Conservation (phyloP, 1,140 invertebrate species). For the Heliconius hewitsoni region DNA sequence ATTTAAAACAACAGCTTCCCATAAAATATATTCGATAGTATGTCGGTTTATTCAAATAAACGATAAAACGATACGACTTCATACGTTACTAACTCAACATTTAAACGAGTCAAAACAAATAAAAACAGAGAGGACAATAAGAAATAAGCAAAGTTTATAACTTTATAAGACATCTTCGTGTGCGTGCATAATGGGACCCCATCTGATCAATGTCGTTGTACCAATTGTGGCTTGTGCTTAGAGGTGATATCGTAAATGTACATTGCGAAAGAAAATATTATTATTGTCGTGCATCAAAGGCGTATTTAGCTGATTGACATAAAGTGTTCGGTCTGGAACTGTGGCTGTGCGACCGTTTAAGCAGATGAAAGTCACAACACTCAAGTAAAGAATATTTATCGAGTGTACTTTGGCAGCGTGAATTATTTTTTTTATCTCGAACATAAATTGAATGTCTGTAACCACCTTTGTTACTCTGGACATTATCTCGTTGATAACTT, state of each 20-base stretch:
- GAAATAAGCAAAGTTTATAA: constrained; percentile 63
- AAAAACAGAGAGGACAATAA: constrained; percentile 59
- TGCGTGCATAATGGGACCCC: constrained; percentile 63
- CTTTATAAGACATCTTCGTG: constrained; percentile 64
- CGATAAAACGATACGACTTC: constrained; percentile 47
- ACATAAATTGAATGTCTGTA: constrained; percentile 32
- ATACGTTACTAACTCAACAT: constrained; percentile 51
- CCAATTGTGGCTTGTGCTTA: constrained; percentile 60
- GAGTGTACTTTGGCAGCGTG: constrained; percentile 39
- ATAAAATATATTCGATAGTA: constrained; percentile 30
- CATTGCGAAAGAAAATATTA: constrained; percentile 69
- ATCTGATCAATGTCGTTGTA: constrained; percentile 63
- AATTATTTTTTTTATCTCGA: constrained; percentile 33
- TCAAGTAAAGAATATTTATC: constrained; percentile 47
- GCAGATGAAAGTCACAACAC: constrained; percentile 65
- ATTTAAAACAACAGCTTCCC: constrained; percentile 14
- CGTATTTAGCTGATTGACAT: constrained; percentile 66
- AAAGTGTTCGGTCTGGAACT: constrained; percentile 48
- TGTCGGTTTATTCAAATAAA: constrained; percentile 49
- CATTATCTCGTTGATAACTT: constrained; percentile 19
- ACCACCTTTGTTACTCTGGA: constrained; percentile 25
- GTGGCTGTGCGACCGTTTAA: constrained; percentile 64
- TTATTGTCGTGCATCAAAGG: constrained; percentile 55
- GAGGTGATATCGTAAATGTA: constrained; percentile 66
- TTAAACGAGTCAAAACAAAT: constrained; percentile 58